Base-by-base conservation (phyloP, 2,888 invertebrate genomes). In the Epistrophe eligans region DNA sequence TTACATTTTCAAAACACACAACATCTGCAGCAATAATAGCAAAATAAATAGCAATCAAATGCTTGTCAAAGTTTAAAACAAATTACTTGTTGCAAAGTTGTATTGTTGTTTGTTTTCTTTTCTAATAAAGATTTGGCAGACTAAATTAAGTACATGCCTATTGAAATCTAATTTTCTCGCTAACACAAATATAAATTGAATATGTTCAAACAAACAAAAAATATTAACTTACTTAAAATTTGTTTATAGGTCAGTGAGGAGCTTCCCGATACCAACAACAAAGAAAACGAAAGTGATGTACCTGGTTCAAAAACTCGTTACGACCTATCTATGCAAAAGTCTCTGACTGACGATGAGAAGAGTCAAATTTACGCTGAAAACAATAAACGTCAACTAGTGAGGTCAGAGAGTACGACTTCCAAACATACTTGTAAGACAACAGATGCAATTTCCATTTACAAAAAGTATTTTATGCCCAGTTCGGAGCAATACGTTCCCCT, bases 321-420 rank as follows among this genome's bases (percentile, higher is more conserved):
- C 88, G 92, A 93, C 90, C 88, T 93, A 77, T 91, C 92, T 0
- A 92, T 92, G 92, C 91, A 91, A 9, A 92, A 92, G 80, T 92
- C 93, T 1, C 88, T 93, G 6, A 93, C 93, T 13, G 93, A 93
- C 79, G 93, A 93, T 80, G 93, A 93, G 72, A 93, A 93, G 72
- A 92, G 92, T 79, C 91, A 91, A 89, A 91, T 93, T 10, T 92
- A 91, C 85, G 93, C 92, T 3, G 92, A 93, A 89, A 92, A 91
- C 8, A 92, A 90, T 83, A 91, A 92, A 76, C 90, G 76, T 24
- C 66, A 83, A 11, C 32, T 83, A 19, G 72, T 66, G 17, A 28
- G 77, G 10, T 71, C 70, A 1, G 85, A 87, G 15, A 87, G 87
- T 52, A 76, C 52, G 4, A 62, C 52, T 58, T 40, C 79, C 5